Conservation (phyloP, 2,797 vertebrate genomes). For the Danio tinwini region DNA sequence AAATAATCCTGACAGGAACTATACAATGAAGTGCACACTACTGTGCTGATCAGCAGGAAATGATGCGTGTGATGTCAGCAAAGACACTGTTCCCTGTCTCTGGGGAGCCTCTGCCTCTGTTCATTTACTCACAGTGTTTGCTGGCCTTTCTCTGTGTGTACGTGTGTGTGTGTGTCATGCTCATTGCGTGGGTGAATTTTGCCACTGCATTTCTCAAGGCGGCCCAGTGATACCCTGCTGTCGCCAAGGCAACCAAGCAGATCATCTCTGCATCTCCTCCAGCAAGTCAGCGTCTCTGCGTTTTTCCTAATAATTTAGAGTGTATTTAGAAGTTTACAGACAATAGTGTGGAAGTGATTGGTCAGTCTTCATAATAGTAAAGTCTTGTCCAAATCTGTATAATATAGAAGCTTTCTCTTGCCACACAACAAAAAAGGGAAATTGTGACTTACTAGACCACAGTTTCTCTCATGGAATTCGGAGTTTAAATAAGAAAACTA, state of each 20-base stretch:
- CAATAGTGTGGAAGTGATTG: neutral
- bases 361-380: too few relatives aligned
- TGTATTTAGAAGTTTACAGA: neutral
- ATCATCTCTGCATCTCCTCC: slow-evolving; percentile 33
- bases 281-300: neutral
- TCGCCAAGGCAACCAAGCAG: slow-evolving; percentile 38
- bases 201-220: slow-evolving; percentile 36
- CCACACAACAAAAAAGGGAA: too few relatives aligned
- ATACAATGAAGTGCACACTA: slow-evolving; percentile 1
- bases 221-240: slow-evolving; percentile 32
- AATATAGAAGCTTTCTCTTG: too few relatives aligned
- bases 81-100: slow-evolving; percentile 10
- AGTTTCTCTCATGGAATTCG: too few relatives aligned
- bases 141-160: neutral
- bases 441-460: too few relatives aligned
- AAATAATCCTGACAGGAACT: slow-evolving; percentile 2
- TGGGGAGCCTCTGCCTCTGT: slow-evolving; percentile 25
- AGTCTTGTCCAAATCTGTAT: too few relatives aligned
- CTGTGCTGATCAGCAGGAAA: slow-evolving; percentile 18
- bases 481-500: too few relatives aligned
- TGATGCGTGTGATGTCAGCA: slow-evolving; percentile 13
- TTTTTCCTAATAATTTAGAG: slow-evolving; percentile 2
- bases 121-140: slow-evolving; percentile 27
- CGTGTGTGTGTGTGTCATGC: neutral
- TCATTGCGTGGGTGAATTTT: slow-evolving; percentile 43